Base-by-base conservation (phyloP, 1,140 invertebrate genomes). In the Reticulitermes speratus region DNA sequence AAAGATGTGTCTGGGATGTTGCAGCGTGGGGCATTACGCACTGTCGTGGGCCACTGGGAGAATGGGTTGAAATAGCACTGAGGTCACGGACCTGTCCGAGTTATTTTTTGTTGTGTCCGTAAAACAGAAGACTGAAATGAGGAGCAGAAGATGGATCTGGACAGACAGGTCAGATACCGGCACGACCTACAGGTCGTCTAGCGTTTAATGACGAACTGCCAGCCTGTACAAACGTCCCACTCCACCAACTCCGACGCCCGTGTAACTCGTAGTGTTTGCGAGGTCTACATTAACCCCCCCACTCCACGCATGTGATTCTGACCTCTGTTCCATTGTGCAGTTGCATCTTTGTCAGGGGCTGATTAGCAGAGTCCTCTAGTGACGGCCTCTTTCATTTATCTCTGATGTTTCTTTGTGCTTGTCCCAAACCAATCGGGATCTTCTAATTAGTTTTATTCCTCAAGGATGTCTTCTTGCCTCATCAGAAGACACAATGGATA, bases 401-500 rank as follows among this genome's bases (percentile, higher is more conserved):
- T 75, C 65, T 75, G 65, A 75, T 75, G 65, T 75, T 75, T 75
- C n/a, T 75, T 75, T 75, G 65, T 75, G 65, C 65, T 30, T 25
- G 25, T 30, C 65, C 25, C n/a, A 25, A 75, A 75, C 25, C 65
- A 25, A 75, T n/a, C n/a, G 25, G 65, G 65, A 25, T 75, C 65
- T 75, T 75, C 25, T 75, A 75, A 75, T 75, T 75, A 75, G 65
- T 75, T 75, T 75, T 75, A 25, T 75, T 75, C 65, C 65, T 75
- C n/a, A 30, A 75, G 65, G 65, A 75, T 30, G 65, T n/a, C 65
- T 75, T 75, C 65, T 30, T 75, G 6, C n/a, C 65, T 75, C 65
- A 75, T 75, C 65, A 75, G 65, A 75, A 75, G 65, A 75, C 65
- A 75, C 65, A 75, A 30, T 75, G 65, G 14, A 75, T 25, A 9